Base-by-base conservation (phyloP, 2,888 invertebrate species). In the Ypsolopha scabrella region DNA sequence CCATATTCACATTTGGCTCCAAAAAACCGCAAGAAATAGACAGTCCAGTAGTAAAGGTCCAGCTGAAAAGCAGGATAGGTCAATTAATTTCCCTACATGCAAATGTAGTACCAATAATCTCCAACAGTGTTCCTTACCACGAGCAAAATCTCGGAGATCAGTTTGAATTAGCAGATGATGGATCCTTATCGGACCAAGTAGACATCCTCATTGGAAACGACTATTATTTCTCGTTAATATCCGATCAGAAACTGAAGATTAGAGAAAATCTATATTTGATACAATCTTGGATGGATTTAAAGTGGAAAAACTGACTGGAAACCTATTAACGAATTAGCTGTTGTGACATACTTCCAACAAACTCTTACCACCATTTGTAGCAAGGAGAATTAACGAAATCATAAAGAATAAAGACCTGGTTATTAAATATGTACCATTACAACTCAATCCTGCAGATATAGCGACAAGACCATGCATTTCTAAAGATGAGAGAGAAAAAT, bases 331-430 rank as follows among this genome's bases (percentile, higher is more conserved):
- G 7, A 37, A 50, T 11, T 7, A 4, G 2, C 24, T 50, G 35
- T 36, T 37, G 2, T 36, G 43, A 3, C 8, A 44, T 3, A 50
- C 50, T 3, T 50, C 47, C 1, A n/a, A 46, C 41, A 53, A 53
- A 14, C 33, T 53, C 6, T 41, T 53, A 10, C 39, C 52, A 41
- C 52, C 50, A 1, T 53, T 53, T 36, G 50, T 52, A 1, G n/a
- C n/a, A 6, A 49, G 52, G 39, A 38, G 52, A 24, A 14, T 52
- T n/a, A 14, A 41, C 9, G 49, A 49, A 13, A 52, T 52, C 2
- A 52, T 45, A 41, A 33, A 10, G 8, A 50, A 52, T 11, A 34
- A 34, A 35, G 14, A 39, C 1, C n/a, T 53, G 7, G 10, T 11
- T 3, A 48, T 34, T 2, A 33, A 48, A 35, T 52, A 45, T 7